Evolutionary conservation across 1,140 invertebrate species (phyloP).

Genomic region (Drosophila aff.): DNA sequence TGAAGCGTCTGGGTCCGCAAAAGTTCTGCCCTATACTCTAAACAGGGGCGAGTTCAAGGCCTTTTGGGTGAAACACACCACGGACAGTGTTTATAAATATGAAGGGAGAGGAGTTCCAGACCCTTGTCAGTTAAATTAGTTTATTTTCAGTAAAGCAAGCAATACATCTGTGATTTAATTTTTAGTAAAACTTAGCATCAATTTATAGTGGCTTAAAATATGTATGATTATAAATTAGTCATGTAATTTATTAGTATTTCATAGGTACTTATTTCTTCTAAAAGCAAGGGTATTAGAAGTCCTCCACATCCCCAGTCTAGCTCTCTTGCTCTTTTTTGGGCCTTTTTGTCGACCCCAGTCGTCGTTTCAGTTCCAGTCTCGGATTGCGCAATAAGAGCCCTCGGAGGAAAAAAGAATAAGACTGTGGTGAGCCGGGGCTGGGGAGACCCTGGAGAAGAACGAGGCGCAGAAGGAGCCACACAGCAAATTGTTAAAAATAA

Average conservation of each 20-base stretch:
- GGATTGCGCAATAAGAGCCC: conserved; percentile 50
- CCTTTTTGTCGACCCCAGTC: conserved; percentile 46
- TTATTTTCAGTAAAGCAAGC: too few relatives aligned
- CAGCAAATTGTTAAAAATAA: conserved; percentile 82
- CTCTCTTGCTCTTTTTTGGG: conserved; percentile 40
- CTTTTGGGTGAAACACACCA: neutral
- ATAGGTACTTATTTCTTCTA: too few relatives aligned
- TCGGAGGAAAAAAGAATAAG: conserved; percentile 49
- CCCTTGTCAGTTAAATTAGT: neutral
- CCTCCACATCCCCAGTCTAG: neutral
- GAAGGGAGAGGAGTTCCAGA: neutral
- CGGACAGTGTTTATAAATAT: conserved; percentile 1
- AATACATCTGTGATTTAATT: too few relatives aligned
- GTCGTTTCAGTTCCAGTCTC: conserved; percentile 47
- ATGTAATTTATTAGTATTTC: too few relatives aligned
- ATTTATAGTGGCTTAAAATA: too few relatives aligned
- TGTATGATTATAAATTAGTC: too few relatives aligned
- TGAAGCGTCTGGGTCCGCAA: conserved; percentile 39
- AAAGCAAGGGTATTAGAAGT: conserved; percentile 9
- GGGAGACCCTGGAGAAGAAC: conserved; percentile 22
- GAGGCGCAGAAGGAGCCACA: conserved; percentile 45
- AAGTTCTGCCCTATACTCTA: conserved; percentile 48
- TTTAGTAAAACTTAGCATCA: too few relatives aligned
- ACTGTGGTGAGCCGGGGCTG: conserved; percentile 21
- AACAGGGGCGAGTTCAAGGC: conserved; percentile 26